Conservation (phyloP, 2,888 invertebrate species). For the Drepanosiphum platanoidis region DNA sequence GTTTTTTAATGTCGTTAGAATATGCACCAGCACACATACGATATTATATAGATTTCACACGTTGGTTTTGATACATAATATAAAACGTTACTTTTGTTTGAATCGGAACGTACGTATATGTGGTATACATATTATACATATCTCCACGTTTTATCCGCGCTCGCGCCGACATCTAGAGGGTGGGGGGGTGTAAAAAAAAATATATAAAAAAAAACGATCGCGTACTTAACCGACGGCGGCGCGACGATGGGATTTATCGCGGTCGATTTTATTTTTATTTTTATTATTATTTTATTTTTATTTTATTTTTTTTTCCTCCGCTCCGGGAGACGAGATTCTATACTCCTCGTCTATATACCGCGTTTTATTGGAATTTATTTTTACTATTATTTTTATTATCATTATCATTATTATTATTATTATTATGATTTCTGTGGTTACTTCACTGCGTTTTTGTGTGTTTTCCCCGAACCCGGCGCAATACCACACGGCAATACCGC, state of each 20-base stretch:
- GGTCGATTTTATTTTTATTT: background rate
- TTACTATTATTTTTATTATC: conserved; percentile 63
- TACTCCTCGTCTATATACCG: too few species aligned
- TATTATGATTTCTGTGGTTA: conserved; percentile 62
- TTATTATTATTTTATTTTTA: conserved; percentile 50
- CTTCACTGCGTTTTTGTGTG: conserved; percentile 63
- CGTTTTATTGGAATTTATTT: background rate
- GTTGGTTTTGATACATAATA: conserved; percentile 56
- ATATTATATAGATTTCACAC: conserved; percentile 62
- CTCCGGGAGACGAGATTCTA: background rate
- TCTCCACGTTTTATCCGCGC: conserved; percentile 26
- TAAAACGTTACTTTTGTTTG: conserved; percentile 54
- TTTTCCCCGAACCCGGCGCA: conserved; percentile 66
- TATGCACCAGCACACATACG: conserved; percentile 62
- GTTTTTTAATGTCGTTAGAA: conserved; percentile 43
- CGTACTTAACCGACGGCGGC: conserved; percentile 6
- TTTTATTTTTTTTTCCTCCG: conserved; percentile 43
- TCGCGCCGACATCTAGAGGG: background rate
- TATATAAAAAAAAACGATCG: conserved; percentile 41
- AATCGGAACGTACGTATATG: conserved; percentile 28
- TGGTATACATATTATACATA: conserved; percentile 10
- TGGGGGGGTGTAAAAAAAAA: too few species aligned
- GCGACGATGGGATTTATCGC: conserved; percentile 23
- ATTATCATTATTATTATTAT: conserved; percentile 65
- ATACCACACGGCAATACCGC: too few species aligned